These are phyloP conservation scores for Octomys mimax DNA, from an alignment of 2,797 vertebrate species.

Conservation along the genomic window DNA sequence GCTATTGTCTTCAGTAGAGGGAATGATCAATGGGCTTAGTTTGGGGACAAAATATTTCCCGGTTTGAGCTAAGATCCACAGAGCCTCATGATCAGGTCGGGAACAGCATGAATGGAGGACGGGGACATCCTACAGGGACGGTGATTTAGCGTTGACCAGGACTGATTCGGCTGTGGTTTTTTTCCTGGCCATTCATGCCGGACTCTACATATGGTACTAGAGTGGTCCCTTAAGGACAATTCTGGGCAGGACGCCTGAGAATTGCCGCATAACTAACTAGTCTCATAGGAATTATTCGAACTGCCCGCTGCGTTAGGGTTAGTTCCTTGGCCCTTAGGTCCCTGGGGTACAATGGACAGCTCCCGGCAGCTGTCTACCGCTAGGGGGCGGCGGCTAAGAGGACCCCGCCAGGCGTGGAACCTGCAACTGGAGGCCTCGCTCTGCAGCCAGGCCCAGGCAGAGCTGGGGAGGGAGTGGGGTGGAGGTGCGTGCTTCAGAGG, in stretches of 20 bases:
- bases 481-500: constrained; percentile 18
- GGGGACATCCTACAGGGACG: background rate
- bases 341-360: background rate
- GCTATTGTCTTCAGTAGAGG: background rate
- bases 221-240: background rate
- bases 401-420: background rate
- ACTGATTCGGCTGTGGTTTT: background rate
- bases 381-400: constrained; percentile 42
- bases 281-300: background rate
- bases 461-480: constrained; percentile 15
- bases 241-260: background rate
- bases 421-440: background rate
- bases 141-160: background rate
- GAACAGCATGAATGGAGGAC: background rate
- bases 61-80: background rate
- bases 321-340: background rate
- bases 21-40: background rate
- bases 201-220: background rate
- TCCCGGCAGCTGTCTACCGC: background rate
- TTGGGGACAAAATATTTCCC: background rate
- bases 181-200: background rate
- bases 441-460: background rate
- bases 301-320: accelerated
- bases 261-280: background rate
- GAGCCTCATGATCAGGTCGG: background rate